Percentiles rank a stretch among this genome's conserved stretches.
phyloP scores from a whole-genome alignment of 2,888 invertebrate species.

The Ectemnius cavifrons region DNA sequence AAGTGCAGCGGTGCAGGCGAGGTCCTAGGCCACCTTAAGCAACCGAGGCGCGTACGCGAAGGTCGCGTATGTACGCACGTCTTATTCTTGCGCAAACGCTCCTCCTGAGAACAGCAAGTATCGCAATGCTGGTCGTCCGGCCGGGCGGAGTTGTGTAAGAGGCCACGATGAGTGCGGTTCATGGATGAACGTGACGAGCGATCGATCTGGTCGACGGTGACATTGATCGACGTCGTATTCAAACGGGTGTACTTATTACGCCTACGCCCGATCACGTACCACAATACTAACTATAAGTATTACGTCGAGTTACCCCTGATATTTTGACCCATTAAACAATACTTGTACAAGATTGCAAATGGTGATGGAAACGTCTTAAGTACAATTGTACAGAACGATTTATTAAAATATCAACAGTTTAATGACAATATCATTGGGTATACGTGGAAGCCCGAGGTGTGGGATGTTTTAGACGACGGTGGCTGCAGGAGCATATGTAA shows the following conservation, averaged over 20 bases:
- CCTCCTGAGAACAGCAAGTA: constrained; percentile 14
- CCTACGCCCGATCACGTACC: constrained; percentile 27
- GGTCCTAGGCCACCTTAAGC: not conserved
- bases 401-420: constrained; percentile 37
- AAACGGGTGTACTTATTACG: constrained; percentile 47
- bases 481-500: constrained; percentile 65
- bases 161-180: constrained; percentile 31
- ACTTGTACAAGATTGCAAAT: not conserved
- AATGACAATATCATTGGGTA: constrained; percentile 16
- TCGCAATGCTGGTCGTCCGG: not conserved
- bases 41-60: constrained; percentile 45
- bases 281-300: not conserved
- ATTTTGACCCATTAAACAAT: not conserved
- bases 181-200: constrained; percentile 41
- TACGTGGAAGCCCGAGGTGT: constrained; percentile 7
- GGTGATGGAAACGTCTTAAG: too few relatives aligned
- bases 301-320: constrained; percentile 11
- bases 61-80: constrained; percentile 32
- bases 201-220: constrained; percentile 34
- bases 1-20: too few relatives aligned
- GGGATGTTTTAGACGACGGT: constrained; percentile 36
- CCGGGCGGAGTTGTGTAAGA: constrained; percentile 45
- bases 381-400: constrained; percentile 28
- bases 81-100: constrained; percentile 47
- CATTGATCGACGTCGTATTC: constrained; percentile 52